Evolutionary conservation across 2,888 invertebrate genomes (phyloP).

Genomic region (Reticulitermes lucifugus): DNA sequence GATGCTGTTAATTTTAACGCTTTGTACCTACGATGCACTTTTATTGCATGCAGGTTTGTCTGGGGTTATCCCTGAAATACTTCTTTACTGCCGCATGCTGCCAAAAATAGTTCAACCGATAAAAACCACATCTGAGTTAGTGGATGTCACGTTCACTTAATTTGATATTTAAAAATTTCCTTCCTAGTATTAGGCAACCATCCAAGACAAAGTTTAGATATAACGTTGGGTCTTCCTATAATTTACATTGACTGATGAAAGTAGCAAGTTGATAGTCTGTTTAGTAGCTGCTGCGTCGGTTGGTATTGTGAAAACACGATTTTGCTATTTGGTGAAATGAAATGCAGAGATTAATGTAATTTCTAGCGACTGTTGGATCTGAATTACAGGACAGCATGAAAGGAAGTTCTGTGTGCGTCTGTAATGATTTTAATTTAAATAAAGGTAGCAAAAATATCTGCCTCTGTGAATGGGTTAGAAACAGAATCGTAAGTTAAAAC

Average conservation of each 20-base stretch:
- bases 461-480: no score
- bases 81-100: not conserved
- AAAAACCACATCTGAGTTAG: not conserved
- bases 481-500: no score
- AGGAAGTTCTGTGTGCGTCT: not conserved
- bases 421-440: no score
- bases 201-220: conserved; percentile 1
- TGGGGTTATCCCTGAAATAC: no score
- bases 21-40: no score
- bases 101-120: not conserved
- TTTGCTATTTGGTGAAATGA: not conserved
- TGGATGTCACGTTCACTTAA: not conserved
- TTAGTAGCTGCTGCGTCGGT: not conserved
- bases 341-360: not conserved
- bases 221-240: not conserved
- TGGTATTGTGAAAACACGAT: not conserved
- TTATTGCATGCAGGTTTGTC: no score
- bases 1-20: no score
- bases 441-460: no score
- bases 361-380: not conserved
- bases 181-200: conserved; percentile 20
- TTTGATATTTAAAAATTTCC: conserved; percentile 17
- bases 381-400: not conserved
- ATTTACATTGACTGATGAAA: not conserved
- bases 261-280: not conserved